These are phyloP conservation scores for Meiosimyza decipiens DNA, from an alignment of 2,888 invertebrate species.

Conservation along the genomic window DNA sequence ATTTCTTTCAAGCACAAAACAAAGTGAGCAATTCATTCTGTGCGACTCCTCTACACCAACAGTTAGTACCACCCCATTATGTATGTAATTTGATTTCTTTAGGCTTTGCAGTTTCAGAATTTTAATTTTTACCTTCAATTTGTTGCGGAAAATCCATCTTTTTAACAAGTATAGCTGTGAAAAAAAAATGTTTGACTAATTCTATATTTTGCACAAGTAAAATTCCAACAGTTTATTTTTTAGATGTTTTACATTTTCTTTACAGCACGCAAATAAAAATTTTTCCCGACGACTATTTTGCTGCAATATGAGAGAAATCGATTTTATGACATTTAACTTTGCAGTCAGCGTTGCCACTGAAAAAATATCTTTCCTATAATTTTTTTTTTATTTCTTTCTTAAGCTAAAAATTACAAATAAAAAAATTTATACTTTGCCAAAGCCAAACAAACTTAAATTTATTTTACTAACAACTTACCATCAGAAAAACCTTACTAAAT, in stretches of 20 bases:
- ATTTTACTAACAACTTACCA: too few relatives aligned
- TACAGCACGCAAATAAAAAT: constrained; percentile 31
- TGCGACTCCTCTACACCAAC: not conserved
- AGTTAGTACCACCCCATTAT: constrained; percentile 21
- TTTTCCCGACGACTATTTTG: not conserved
- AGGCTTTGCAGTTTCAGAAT: not conserved
- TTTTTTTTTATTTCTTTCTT: too few relatives aligned
- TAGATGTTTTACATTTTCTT: constrained; percentile 37
- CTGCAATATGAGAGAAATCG: constrained; percentile 31
- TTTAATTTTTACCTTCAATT: constrained; percentile 57
- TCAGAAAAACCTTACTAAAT: too few relatives aligned
- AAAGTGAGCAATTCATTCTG: not conserved
- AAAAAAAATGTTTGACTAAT: constrained; percentile 10
- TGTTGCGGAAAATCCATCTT: constrained; percentile 63
- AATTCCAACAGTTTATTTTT: not conserved
- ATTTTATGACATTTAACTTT: not conserved
- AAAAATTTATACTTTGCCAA: too few relatives aligned
- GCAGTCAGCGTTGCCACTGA: too few relatives aligned
- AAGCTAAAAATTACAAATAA: too few relatives aligned
- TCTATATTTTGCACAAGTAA: constrained; percentile 22
- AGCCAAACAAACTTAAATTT: too few relatives aligned
- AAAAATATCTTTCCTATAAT: too few relatives aligned
- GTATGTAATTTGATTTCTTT: constrained; percentile 24
- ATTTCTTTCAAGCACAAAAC: constrained; percentile 6
- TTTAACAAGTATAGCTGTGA: not conserved